These are phyloP conservation scores for Acrocephalus kingi DNA, from an alignment of 2,113 vertebrate species.

Conservation along the genomic window DNA sequence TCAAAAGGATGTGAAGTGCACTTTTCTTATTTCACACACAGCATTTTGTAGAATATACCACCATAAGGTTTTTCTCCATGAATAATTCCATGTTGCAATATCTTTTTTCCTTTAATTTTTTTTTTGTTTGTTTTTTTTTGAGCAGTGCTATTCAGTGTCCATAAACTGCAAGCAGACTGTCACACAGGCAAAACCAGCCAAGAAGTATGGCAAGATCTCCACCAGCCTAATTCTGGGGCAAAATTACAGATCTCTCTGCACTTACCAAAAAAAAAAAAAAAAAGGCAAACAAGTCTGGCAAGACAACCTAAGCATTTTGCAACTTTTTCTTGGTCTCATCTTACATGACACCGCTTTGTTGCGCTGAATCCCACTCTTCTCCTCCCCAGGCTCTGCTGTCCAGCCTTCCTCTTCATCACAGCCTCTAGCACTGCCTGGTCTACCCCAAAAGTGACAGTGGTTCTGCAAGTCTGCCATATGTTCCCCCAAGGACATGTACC, in stretches of 20 bases:
- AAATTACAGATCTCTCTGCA: background rate
- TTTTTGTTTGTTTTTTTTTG: background rate
- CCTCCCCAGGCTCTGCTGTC: background rate
- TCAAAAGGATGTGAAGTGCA: background rate
- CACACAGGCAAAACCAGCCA: background rate
- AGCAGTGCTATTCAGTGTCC: background rate
- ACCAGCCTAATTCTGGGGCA: background rate
- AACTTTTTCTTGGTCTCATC: background rate
- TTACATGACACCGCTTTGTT: background rate
- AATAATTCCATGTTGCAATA: background rate
- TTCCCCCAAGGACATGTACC: background rate
- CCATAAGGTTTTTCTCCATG: rapidly evolving
- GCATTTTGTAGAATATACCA: background rate
- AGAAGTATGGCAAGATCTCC: rapidly evolving
- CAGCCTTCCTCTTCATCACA: background rate
- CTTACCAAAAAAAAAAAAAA: background rate
- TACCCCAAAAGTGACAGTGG: background rate
- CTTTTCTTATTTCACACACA: background rate
- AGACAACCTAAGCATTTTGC: background rate
- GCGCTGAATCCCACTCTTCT: background rate
- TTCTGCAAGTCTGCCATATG: background rate
- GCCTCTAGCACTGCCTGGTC: background rate
- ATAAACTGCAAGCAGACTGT: background rate
- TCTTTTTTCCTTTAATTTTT: background rate
- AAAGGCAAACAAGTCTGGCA: background rate